Conservation (phyloP, 1,140 invertebrate genomes). For the Acromyrmex charruanus region DNA sequence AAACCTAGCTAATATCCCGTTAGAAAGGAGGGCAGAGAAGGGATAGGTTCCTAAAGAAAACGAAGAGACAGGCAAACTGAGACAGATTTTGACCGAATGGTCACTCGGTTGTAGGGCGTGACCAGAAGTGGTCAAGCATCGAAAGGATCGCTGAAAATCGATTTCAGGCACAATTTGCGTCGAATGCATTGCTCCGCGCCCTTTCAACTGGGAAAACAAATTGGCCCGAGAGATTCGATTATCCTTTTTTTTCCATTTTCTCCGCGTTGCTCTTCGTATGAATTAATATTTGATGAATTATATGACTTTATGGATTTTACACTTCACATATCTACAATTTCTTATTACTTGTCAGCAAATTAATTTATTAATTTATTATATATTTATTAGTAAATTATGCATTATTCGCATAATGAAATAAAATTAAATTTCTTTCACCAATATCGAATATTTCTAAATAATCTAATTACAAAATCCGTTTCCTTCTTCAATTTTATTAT, state of each 20-base stretch:
- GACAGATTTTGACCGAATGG: conserved; percentile 58
- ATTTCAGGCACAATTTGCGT: conserved; percentile 70
- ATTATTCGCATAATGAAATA: neutral
- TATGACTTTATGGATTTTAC: neutral
- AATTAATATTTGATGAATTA: neutral
- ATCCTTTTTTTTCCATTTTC: conserved; percentile 27
- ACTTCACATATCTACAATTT: neutral
- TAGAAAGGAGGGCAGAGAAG: conserved; percentile 13
- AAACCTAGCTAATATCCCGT: conserved; percentile 24
- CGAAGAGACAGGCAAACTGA: conserved; percentile 39
- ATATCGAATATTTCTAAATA: neutral
- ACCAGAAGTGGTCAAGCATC: conserved; percentile 66
- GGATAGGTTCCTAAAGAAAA: conserved; percentile 18
- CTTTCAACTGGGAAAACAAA: conserved; percentile 18
- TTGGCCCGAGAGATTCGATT: conserved; percentile 48
- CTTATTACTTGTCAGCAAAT: neutral
- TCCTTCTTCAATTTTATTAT: neutral
- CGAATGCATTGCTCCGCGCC: conserved; percentile 38
- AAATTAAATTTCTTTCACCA: neutral
- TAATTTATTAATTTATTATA: neutral
- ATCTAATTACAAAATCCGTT: neutral
- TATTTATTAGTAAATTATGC: neutral
- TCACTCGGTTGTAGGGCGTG: conserved; percentile 67
- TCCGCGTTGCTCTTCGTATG: neutral
- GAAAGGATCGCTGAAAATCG: conserved; percentile 67